phyloP scores from a whole-genome alignment of 2,797 vertebrate genomes.

The Sciaenops ocellatus region DNA sequence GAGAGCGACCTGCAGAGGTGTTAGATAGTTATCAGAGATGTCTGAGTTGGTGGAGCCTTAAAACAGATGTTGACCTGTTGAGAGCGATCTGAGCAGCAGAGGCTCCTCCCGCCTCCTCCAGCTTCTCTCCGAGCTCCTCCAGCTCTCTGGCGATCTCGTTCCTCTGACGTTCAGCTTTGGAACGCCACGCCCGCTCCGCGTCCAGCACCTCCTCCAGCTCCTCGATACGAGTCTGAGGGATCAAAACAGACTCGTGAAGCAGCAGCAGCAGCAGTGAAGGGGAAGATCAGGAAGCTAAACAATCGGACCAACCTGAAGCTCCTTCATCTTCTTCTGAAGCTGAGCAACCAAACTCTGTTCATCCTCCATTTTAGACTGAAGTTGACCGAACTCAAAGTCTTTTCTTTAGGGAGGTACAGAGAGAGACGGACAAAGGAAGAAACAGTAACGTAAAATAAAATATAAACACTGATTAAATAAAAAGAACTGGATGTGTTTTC shows the following conservation, averaged over 20 bases:
- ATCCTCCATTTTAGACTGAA: conserved; percentile 91
- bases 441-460: no score
- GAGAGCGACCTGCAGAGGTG: neutral
- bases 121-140: conserved; percentile 93
- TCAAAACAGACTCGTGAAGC: neutral
- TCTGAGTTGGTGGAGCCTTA: neutral
- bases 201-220: conserved; percentile 95
- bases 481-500: conserved; percentile 1
- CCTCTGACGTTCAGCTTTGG: conserved; percentile 92
- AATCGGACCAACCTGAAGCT: conserved; percentile 87
- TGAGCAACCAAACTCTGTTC: conserved; percentile 87
- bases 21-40: no score
- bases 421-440: neutral
- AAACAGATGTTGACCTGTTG: conserved; percentile 73
- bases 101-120: conserved; percentile 92
- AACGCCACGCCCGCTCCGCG: conserved; percentile 88
- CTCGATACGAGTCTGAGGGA: conserved; percentile 90
- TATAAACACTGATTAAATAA: neutral
- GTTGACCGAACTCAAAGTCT: conserved; percentile 90
- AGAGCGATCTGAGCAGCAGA: conserved; percentile 91
- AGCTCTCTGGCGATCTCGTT: conserved; percentile 90
- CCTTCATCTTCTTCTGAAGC: conserved; percentile 94
- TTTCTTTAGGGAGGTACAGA: conserved; percentile 80
- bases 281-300: no score
- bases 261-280: neutral